Evolutionary conservation across 1,140 invertebrate genomes (phyloP), one percentile per base, ranked within the genome.

Genomic region (Mamestra configurata): DNA sequence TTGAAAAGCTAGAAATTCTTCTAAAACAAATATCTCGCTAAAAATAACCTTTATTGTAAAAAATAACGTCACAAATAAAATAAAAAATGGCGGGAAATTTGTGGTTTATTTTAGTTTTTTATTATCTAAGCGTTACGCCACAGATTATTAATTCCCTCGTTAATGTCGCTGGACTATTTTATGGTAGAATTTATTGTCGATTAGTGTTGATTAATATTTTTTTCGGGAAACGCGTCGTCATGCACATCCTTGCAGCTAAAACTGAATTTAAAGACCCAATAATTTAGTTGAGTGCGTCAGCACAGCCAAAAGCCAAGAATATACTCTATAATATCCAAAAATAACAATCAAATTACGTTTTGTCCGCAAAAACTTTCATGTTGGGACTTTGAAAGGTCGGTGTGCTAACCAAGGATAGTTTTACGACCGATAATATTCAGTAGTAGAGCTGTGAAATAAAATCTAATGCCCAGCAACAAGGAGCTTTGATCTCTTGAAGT

Each of bases 81-180:
- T n/a, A 4, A 66, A 66, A 22, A 66, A 66, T 5, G 35, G 35
- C 61, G 35, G 18, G 55, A 59, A 61, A 64, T 66, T 66, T 66
- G 35, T 27, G 37, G 66, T 70, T 46, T 22, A 43, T 70, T 49
- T 46, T n/a, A 24, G 3, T 10, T 4, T 70, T 70, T 70, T 70
- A 70, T 49, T 70, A 43, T 68, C 64, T 43, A 43, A 46, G 64
- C 35, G 40, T 46, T 24, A 46, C 13, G 7, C 40, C 40, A 70
- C 66, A 70, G 66, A 70, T 70, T 70, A 70, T 70, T 49, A 70
- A 70, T 70, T 27, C 40, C 8, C 18, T 70, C 40, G 66, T 70
- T 49, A 70, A 70, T n/a, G 40, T 49, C 43, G 8, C 7, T 27
- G 40, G 20, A 18, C 66, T 46, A 70, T 70, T 70, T 49, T n/a